Base-by-base conservation (phyloP, 2,797 vertebrate species). In the Lagocephalus sceleratus region DNA sequence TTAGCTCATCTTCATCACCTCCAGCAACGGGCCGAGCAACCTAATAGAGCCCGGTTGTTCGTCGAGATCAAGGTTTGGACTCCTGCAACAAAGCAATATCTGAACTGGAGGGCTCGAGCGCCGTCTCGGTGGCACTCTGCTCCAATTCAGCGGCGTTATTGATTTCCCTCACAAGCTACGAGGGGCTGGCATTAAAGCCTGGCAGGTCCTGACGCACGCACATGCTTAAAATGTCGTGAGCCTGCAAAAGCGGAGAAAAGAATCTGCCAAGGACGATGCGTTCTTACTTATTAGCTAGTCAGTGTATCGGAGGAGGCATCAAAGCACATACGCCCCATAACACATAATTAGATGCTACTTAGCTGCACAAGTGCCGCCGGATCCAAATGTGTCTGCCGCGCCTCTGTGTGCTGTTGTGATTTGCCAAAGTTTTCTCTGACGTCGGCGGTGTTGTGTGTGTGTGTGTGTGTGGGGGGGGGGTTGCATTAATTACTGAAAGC, bases 141-240 rank as follows among this genome's bases (percentile, higher is more conserved):
- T 82, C 60, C 66, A 49, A 70, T 77, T 76, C 58, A 75, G 43
- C 54, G 57, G 47, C 46, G 54, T 71, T 81, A 83, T 74, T 82
- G 76, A 85, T 83, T 76, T 76, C 54, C 56, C 66, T 76, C 59
- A 68, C 56, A 71, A 76, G 67, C 61, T 54, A 64, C 42, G 66
- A 48, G 54, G 54, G 76, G 57, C 68, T 74, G 78, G 54, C 57
- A 71, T 75, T 67, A 74, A 73, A 78, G 17, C 39, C 54, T 42
- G 75, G 76, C 78, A 66, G 81, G 52, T 61, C 73, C 66, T 82
- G 83, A 85, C 81, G 75, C 83, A 83, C 69, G 76, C 61, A 60
- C 78, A 78, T 78, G 77, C 69, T 75, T 77, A 82, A 77, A 86
- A 87, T 84, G 81, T 84, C 79, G 78, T 64, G 71, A 74, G 85